Evolutionary conservation across 2,797 vertebrate genomes (phyloP).

Genomic region (Lithobates sylvaticus): DNA sequence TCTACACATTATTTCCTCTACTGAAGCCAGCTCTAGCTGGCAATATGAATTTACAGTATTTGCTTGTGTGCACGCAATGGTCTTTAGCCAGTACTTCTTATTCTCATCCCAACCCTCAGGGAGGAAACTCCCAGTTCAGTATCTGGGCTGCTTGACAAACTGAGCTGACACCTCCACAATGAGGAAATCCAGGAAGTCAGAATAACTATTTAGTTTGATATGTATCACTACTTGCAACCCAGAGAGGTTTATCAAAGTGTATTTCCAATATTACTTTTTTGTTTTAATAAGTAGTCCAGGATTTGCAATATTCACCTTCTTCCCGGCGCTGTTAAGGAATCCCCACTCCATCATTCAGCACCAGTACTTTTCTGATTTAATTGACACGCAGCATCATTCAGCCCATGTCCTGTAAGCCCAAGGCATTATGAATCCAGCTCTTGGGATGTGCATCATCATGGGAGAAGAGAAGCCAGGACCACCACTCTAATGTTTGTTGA

Average conservation of each 20-base stretch:
- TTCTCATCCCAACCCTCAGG: conserved; percentile 54
- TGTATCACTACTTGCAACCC: background rate
- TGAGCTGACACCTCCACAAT: conserved; percentile 30
- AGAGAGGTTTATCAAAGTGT: background rate
- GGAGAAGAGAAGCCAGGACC: too few relatives aligned
- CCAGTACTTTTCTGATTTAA: too few relatives aligned
- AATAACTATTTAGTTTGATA: conserved; percentile 33
- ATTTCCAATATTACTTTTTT: background rate
- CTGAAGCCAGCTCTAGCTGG: conserved; percentile 39
- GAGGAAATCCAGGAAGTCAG: conserved; percentile 38
- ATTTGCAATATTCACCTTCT: too few relatives aligned
- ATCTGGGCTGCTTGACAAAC: conserved; percentile 44
- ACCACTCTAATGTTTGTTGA: too few relatives aligned
- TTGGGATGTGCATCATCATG: too few relatives aligned
- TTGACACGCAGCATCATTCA: too few relatives aligned
- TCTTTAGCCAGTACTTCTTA: conserved; percentile 25
- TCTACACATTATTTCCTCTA: conserved; percentile 53
- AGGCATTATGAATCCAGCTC: too few relatives aligned
- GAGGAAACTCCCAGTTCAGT: conserved; percentile 47
- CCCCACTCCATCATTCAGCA: too few relatives aligned
- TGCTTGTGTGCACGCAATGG: conserved; percentile 33
- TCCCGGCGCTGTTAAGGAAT: too few relatives aligned
- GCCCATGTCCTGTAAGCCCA: too few relatives aligned
- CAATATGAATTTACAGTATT: conserved; percentile 27
- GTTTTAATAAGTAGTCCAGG: too few relatives aligned